Base-by-base conservation (phyloP, 2,113 vertebrate genomes). In the Eupsittula cactorum region DNA sequence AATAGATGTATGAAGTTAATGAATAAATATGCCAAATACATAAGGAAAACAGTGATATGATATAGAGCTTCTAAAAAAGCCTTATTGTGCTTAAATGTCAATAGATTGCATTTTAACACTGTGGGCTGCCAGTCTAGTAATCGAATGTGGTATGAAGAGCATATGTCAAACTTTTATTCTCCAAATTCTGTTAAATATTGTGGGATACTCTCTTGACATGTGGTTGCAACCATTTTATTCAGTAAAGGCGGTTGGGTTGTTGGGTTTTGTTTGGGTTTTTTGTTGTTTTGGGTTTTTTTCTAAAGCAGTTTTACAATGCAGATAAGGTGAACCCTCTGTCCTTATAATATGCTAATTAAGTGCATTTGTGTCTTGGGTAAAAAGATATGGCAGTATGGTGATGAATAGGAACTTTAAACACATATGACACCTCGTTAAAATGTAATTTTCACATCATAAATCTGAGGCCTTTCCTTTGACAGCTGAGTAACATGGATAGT, bases 371-470 rank as follows among this genome's bases (percentile, higher is more conserved):
- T 96, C 96, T 96, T 92, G 74, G 59, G 91, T 96, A 96, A 97
- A 97, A 97, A 97, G 91, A 95, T 94, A 81, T 84, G 90, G 92
- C 95, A 94, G 64, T 70, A 69, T 87, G 77, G 95, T 98, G 97
- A 98, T 98, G 97, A 98, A 98, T 98, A 97, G 98, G 96, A 97
- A 98, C 94, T 98, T 98, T 98, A 98, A 98, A 97, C 97, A 97
- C 97, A 97, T 96, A 96, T 97, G 98, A 98, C 98, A 98, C 96
- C 97, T 98, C 96, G 93, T 98, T 98, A 98, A 98, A 98, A 97
- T 97, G 97, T 97, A 97, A 98, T 98, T 98, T 98, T 98, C 97
- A 86, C 94, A 96, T 98, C 97, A 97, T 98, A 97, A 97, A 97
- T 98, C 97, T 91, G 93, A 97, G 90, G 90, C 68, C 93, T 98